These are phyloP conservation scores for Myotis yumanensis DNA, from an alignment of 2,113 vertebrate species.

Conservation along the genomic window DNA sequence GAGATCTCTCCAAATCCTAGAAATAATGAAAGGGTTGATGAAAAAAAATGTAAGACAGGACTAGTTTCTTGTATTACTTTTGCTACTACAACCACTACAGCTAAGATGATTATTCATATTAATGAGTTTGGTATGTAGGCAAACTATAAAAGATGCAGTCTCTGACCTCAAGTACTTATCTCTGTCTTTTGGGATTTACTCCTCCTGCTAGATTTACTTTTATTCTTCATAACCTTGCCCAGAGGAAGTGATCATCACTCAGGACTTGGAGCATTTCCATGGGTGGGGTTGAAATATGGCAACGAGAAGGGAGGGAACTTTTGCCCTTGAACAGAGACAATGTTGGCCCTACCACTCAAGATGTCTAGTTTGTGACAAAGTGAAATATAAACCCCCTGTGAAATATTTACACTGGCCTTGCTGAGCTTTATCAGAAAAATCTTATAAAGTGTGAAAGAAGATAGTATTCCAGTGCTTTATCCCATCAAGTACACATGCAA, in stretches of 20 bases:
- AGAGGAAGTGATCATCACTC: constrained; percentile 65
- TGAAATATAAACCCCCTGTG: constrained; percentile 44
- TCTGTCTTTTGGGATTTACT: constrained; percentile 68
- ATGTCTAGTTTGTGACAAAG: constrained; percentile 58
- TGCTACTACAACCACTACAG: constrained; percentile 43
- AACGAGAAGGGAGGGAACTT: constrained; percentile 41
- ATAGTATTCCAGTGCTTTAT: neutral
- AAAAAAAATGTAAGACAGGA: constrained; percentile 5
- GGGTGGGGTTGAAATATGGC: constrained; percentile 54
- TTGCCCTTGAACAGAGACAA: constrained; percentile 37
- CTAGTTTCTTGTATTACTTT: constrained; percentile 56
- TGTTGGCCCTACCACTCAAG: constrained; percentile 23
- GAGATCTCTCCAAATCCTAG: constrained; percentile 22
- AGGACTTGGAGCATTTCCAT: constrained; percentile 61
- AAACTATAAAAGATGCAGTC: constrained; percentile 70
- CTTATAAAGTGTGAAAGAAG: constrained; percentile 29
- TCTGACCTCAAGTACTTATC: constrained; percentile 77
- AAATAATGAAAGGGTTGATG: neutral
- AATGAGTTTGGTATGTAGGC: constrained; percentile 74
- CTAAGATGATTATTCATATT: constrained; percentile 67
- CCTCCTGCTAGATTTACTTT: constrained; percentile 56
- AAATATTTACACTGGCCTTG: constrained; percentile 1
- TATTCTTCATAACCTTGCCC: constrained; percentile 62
- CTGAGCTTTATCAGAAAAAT: constrained; percentile 51
- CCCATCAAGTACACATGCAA: neutral